Conservation (phyloP, 92 coral and sea anemone species). For the Palythoa grandiflora region DNA sequence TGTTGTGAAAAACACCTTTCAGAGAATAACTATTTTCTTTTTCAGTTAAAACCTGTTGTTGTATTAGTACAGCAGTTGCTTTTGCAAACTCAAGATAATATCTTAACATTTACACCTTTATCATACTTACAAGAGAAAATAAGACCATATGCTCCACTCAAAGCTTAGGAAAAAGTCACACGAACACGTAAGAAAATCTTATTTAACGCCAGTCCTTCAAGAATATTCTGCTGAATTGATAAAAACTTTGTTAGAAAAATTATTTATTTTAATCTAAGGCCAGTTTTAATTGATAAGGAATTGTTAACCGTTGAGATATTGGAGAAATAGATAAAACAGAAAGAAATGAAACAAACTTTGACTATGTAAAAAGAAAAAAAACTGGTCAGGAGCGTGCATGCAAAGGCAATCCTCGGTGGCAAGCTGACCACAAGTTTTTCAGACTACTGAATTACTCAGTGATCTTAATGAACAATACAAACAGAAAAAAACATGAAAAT, state of each 20-base stretch:
- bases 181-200: background rate
- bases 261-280: no score
- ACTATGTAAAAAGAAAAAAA: background rate
- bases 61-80: background rate
- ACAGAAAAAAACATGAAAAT: background rate
- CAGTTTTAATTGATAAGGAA: background rate
- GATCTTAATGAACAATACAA: background rate
- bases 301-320: background rate
- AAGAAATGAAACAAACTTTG: background rate
- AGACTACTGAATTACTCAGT: background rate
- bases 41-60: background rate
- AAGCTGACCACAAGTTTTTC: no score
- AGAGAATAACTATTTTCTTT: background rate
- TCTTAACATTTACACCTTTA: background rate
- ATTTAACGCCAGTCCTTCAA: background rate
- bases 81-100: slow-evolving; percentile 8
- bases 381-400: no score
- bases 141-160: background rate
- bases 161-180: background rate
- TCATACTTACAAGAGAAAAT: background rate
- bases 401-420: no score
- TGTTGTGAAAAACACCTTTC: background rate
- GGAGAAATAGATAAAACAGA: background rate
- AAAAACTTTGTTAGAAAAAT: no score
- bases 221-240: background rate